Conservation (phyloP, 2,888 invertebrate genomes). For the Platycheirus albimanus region DNA sequence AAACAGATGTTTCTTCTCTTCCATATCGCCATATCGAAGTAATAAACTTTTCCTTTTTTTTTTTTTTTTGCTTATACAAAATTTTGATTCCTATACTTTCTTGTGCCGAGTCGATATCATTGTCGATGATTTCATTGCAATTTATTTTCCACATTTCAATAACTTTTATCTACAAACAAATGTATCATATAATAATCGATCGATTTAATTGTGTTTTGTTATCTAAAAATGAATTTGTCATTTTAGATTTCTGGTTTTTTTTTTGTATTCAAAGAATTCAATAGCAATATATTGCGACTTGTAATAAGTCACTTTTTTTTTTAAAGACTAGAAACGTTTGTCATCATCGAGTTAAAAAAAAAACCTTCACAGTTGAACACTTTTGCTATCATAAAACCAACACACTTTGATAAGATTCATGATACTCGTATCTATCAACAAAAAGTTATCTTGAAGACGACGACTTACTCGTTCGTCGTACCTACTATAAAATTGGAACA, state of each 20-base stretch:
- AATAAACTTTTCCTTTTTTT: conserved; percentile 29
- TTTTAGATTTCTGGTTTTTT: not conserved
- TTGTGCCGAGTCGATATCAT: not conserved
- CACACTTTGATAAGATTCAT: conserved; percentile 46
- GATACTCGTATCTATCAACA: conserved; percentile 37
- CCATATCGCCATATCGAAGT: too few relatives aligned
- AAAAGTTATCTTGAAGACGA: conserved; percentile 23
- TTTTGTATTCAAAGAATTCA: not conserved
- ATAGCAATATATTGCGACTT: conserved; percentile 12
- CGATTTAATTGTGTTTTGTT: not conserved
- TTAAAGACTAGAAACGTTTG: not conserved
- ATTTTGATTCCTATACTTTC: conserved; percentile 7
- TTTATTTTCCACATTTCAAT: not conserved
- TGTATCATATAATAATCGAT: not conserved
- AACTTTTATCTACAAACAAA: conserved; percentile 8
- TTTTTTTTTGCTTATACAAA: conserved; percentile 14
- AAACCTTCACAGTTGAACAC: not conserved
- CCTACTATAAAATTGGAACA: conserved; percentile 33
- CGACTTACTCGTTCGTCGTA: too few relatives aligned
- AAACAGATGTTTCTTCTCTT: conserved; percentile 23
- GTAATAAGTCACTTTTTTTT: not conserved
- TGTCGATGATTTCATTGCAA: conserved; percentile 38
- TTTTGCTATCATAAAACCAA: conserved; percentile 30
- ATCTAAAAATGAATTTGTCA: conserved; percentile 18
- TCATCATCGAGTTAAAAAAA: too few relatives aligned